These are phyloP conservation scores for Hypsopygia costalis DNA, from an alignment of 2,888 invertebrate species.

Conservation along the genomic window DNA sequence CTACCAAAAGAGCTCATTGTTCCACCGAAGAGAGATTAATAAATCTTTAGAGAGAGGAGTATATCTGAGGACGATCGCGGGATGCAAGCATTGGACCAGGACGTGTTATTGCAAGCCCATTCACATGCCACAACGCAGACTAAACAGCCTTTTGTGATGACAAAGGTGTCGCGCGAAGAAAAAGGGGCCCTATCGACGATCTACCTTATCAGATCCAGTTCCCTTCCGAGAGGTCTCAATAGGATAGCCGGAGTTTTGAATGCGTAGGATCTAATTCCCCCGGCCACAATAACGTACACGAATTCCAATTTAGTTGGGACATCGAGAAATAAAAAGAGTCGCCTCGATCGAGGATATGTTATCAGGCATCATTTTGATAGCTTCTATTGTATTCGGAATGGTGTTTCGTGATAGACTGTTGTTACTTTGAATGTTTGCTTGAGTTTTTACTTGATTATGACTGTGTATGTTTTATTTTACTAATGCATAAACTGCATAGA, in stretches of 20 bases:
- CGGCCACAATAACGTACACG: conserved; percentile 64
- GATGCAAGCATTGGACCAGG: conserved; percentile 69
- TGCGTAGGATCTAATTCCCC: conserved; percentile 75
- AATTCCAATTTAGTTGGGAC: conserved; percentile 65
- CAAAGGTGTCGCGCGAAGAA: conserved; percentile 79
- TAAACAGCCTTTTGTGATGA: conserved; percentile 78
- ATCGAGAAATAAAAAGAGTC: conserved; percentile 47
- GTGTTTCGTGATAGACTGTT: conserved; percentile 11
- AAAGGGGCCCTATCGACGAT: conserved; percentile 77
- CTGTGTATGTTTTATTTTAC: neutral
- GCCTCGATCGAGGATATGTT: conserved; percentile 38
- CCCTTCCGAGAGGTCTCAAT: conserved; percentile 78
- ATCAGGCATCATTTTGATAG: conserved; percentile 49
- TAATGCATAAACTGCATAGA: neutral
- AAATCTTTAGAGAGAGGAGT: conserved; percentile 72
- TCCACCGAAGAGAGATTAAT: conserved; percentile 75
- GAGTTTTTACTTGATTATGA: neutral
- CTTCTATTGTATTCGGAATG: conserved; percentile 34
- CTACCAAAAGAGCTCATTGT: conserved; percentile 74
- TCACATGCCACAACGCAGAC: conserved; percentile 76
- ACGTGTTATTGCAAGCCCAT: conserved; percentile 78
- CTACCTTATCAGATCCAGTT: conserved; percentile 78
- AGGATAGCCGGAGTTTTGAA: conserved; percentile 72
- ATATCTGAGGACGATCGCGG: conserved; percentile 76
- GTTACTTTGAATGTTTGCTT: conserved; percentile 8